Evolutionary conservation across 2,113 vertebrate genomes (phyloP), one percentile per base, ranked within the genome.

Genomic region (Mionectes macconnelli): DNA sequence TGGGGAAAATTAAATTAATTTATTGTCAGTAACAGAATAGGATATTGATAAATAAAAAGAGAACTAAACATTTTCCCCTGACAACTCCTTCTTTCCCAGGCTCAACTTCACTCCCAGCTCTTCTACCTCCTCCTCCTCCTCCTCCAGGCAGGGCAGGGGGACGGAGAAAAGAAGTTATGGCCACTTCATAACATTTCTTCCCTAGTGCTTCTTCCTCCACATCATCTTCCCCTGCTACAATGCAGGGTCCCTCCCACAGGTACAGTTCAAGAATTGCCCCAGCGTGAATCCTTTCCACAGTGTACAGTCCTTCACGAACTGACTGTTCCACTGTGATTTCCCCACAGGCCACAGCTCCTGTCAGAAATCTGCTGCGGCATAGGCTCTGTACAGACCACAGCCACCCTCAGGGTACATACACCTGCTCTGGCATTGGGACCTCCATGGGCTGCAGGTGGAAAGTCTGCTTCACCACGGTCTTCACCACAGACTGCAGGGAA

Each of bases 91-190:
- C 55, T 57, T 89, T 24, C 21, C 18, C 15, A 89, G 47, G 37
- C 16, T 75, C 19, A 70, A 21, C 18, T 70, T 75, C 18, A 44
- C 21, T 52, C 42, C 11, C 13, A 80, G 24, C 15, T 68, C 22
- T 40, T 79, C 37, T 17, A 66, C n/a, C n/a, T n/a, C n/a, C 9
- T 40, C 5, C 4, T 57, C 21, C 12, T 50, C n/a, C 31, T 49
- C 5, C 21, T 6, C 1, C 10, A 86, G 18, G 12, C 2, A 5
- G 14, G 17, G 8, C 10, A 93, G 7, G 1, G 3, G 7, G 28
- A 44, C 5, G 18, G 6, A 9, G 47, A 76, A 74, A 78, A 78
- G 17, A 4, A 79, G 14, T 5, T 84, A 8, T 5, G 3, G 30
- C 79, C 28, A 72, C n/a, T 86, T 86, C 6, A 1, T 66, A 89